Conservation (phyloP, 2,797 vertebrate species). For the Melopsittacus undulatus region DNA sequence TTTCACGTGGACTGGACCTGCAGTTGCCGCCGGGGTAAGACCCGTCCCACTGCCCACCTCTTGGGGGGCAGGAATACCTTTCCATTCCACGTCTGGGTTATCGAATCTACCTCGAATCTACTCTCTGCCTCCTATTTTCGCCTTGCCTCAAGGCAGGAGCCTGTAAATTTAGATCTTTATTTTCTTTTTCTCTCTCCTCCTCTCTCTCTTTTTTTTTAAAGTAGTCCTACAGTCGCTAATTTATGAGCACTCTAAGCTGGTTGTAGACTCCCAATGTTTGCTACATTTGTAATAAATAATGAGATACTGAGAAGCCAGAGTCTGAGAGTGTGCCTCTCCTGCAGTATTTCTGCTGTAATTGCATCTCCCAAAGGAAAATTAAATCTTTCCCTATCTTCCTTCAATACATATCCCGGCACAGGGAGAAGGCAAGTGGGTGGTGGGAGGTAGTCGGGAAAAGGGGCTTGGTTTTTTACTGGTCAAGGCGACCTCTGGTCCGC, state of each 20-base stretch:
- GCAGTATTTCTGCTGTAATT: conserved; percentile 66
- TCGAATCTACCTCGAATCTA: background rate
- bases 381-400: conserved; percentile 52
- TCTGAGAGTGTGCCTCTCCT: conserved; percentile 55
- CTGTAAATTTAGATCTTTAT: background rate
- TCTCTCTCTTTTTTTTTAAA: background rate
- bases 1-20: accelerated
- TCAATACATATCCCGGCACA: background rate
- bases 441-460: background rate
- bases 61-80: background rate
- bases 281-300: conserved; percentile 74
- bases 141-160: background rate
- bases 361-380: conserved; percentile 68
- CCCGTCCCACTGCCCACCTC: background rate
- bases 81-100: background rate
- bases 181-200: background rate
- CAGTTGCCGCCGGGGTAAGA: background rate
- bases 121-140: background rate
- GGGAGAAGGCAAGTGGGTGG: background rate
- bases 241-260: conserved; percentile 56
- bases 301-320: conserved; percentile 66
- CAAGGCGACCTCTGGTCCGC: background rate
- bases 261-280: conserved; percentile 55
- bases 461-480: background rate
- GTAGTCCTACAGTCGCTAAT: conserved; percentile 18